Evolutionary conservation across 2,113 vertebrate genomes (phyloP).

Genomic region (Symphodus melops): DNA sequence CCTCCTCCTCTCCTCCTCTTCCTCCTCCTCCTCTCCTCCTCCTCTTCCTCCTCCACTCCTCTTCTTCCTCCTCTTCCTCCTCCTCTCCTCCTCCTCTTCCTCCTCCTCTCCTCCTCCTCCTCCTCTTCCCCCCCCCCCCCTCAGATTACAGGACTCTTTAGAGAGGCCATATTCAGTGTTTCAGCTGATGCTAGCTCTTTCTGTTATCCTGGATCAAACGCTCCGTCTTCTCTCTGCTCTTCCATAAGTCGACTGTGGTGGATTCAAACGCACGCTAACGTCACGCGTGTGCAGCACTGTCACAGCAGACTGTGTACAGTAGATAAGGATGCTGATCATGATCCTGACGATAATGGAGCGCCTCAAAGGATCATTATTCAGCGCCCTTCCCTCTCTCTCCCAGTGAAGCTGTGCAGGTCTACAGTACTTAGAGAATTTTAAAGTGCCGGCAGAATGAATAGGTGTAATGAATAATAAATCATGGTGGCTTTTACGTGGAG

Average conservation of each 20-base stretch:
- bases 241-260: constrained; percentile 27
- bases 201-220: constrained; percentile 51
- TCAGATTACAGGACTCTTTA: constrained; percentile 27
- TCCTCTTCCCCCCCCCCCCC: constrained; percentile 2
- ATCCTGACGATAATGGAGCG: constrained; percentile 53
- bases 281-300: constrained; percentile 38
- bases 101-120: constrained; percentile 9
- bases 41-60: constrained; percentile 6
- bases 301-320: constrained; percentile 23
- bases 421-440: constrained; percentile 64
- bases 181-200: constrained; percentile 63
- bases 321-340: constrained; percentile 45
- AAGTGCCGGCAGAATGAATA: constrained; percentile 72
- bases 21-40: constrained; percentile 19
- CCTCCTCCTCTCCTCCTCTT: constrained; percentile 17
- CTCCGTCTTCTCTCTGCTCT: neutral
- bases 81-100: neutral
- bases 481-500: constrained; percentile 36
- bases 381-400: constrained; percentile 33
- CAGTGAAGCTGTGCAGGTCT: constrained; percentile 50
- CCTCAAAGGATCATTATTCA: constrained; percentile 52
- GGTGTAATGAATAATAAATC: constrained; percentile 78
- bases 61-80: constrained; percentile 9
- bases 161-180: constrained; percentile 45
- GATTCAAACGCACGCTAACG: constrained; percentile 14